A percentile compares a stretch with the other conserved stretches of the same genome.
Evolutionary conservation across 2,797 vertebrate species (phyloP).

Genomic region (Benthosema pterotum): DNA sequence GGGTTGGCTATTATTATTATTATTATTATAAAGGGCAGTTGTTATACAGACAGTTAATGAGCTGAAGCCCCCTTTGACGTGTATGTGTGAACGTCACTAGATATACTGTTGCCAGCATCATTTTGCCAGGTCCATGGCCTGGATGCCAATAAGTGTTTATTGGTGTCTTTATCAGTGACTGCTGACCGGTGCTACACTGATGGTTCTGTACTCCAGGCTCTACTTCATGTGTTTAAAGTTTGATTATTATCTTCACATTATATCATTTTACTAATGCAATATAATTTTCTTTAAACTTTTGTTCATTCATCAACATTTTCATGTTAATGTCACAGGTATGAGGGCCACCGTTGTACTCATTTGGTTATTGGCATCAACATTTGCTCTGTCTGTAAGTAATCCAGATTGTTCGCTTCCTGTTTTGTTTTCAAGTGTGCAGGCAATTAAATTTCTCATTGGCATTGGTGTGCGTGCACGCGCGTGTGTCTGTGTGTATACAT

Average conservation of each 20-base stretch:
- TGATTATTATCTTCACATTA: no score
- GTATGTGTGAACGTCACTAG: no score
- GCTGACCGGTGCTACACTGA: background rate
- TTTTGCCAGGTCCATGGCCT: no score
- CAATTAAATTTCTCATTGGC: no score
- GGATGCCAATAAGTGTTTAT: background rate
- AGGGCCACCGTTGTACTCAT: conserved; percentile 64
- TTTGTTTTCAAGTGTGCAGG: background rate
- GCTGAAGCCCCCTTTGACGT: no score
- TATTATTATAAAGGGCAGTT: no score
- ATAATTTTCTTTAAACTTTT: background rate
- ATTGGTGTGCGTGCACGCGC: no score
- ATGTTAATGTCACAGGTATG: conserved; percentile 71
- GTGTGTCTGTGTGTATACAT: no score
- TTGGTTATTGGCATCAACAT: conserved; percentile 68
- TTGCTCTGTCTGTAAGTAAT: conserved; percentile 74
- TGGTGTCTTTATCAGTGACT: background rate
- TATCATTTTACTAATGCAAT: background rate
- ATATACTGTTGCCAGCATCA: no score
- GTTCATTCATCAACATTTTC: background rate
- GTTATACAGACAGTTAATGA: no score
- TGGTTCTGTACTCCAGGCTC: background rate
- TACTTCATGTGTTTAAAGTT: no score
- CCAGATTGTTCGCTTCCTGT: background rate
- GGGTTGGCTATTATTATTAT: no score